A percentile compares a stretch with the other conserved stretches of the same genome.
Conservation (phyloP, 64 coral and sea anemone species). For the Stylophora pistillata region DNA sequence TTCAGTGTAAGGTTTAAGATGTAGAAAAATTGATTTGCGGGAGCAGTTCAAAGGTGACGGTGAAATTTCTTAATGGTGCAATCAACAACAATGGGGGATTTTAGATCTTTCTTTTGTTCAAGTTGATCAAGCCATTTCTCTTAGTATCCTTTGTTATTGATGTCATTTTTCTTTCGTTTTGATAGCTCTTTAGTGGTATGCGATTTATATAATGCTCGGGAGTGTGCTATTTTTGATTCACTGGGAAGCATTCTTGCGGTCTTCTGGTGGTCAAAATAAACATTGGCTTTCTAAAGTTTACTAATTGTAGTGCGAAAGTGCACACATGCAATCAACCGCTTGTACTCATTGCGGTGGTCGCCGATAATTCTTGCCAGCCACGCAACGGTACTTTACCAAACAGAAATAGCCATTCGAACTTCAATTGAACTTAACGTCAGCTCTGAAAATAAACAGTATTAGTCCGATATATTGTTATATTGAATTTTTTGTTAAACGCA, state of each 20-base stretch:
- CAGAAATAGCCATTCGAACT: not conserved
- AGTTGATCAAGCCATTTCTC: not conserved
- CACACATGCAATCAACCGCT: not conserved
- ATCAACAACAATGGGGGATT: not conserved
- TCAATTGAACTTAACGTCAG: not conserved
- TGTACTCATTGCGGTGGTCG: not conserved
- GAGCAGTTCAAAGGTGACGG: slow-evolving; percentile 6
- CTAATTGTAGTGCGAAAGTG: not conserved
- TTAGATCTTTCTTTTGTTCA: not conserved
- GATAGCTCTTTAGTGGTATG: not conserved
- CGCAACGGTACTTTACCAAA: not conserved
- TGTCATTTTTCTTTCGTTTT: not conserved
- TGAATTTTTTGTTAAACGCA: not conserved
- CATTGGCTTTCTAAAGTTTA: slow-evolving; percentile 1
- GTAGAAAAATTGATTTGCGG: not conserved
- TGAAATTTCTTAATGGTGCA: not conserved
- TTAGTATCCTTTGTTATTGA: not conserved
- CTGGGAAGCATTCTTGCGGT: not conserved
- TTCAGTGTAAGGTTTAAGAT: not conserved
- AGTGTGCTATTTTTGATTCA: not conserved
- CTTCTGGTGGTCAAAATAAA: not conserved
- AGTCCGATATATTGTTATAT: not conserved
- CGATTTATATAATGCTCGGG: not conserved
- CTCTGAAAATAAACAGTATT: not conserved
- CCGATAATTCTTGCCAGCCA: not conserved